phyloP scores from a whole-genome alignment of 2,888 invertebrate species.

The Drosophila pseudotakahashii region DNA sequence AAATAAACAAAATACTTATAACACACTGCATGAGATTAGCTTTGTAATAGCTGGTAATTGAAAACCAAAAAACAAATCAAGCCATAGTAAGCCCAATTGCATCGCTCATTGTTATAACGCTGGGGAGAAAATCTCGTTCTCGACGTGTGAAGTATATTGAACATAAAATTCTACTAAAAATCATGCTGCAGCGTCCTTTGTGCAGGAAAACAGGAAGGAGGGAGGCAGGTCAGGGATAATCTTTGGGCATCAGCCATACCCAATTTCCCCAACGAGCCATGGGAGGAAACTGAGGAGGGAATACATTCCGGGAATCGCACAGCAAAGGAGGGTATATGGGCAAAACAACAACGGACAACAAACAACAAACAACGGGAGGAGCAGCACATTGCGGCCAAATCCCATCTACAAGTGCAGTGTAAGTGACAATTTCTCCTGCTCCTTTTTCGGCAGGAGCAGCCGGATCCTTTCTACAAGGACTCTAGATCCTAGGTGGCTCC shows the following conservation, averaged over 20 bases:
- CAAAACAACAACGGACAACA: constrained; percentile 2
- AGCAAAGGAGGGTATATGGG: constrained; percentile 15
- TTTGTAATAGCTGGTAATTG: not conserved
- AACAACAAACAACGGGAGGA: not conserved
- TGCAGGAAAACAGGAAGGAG: not conserved
- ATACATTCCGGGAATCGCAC: constrained; percentile 39
- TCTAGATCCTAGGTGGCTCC: constrained; percentile 13
- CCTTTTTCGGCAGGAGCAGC: not conserved
- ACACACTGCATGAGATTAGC: not conserved
- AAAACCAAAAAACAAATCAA: not conserved
- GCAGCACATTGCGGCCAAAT: constrained; percentile 63
- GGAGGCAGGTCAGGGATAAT: constrained; percentile 24
- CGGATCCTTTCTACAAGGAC: not conserved
- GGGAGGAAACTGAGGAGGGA: constrained; percentile 28
- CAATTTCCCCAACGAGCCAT: constrained; percentile 34
- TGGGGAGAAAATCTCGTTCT: not conserved
- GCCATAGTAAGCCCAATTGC: not conserved
- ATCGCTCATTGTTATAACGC: not conserved
- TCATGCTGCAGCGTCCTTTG: constrained; percentile 2
- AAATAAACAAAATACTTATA: too few relatives aligned
- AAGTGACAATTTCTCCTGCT: constrained; percentile 26
- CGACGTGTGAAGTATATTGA: constrained; percentile 23
- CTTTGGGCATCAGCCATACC: constrained; percentile 34
- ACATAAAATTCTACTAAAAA: constrained; percentile 18
- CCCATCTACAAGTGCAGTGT: constrained; percentile 60